Conservation (phyloP, 1,140 invertebrate genomes). For the Hyles euphorbiae region DNA sequence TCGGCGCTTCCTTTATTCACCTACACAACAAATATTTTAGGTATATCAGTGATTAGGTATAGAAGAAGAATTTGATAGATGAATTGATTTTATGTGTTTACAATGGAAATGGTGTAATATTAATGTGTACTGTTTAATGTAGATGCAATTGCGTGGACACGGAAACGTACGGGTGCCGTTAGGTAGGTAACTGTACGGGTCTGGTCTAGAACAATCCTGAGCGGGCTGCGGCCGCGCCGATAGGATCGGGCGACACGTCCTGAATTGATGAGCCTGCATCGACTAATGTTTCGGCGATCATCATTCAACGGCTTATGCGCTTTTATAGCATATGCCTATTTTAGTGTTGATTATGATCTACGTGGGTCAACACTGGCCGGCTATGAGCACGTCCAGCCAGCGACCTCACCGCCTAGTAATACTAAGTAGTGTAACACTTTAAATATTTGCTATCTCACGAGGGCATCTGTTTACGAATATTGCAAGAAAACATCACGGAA, state of each 20-base stretch:
- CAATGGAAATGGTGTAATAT: conserved; percentile 21
- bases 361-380: neutral
- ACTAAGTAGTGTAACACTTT: too few species aligned
- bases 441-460: too few species aligned
- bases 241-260: conserved; percentile 63
- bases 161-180: conserved; percentile 67
- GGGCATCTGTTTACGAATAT: too few species aligned
- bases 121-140: conserved; percentile 52
- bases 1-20: too few species aligned
- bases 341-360: neutral
- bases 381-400: too few species aligned
- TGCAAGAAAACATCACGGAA: too few species aligned
- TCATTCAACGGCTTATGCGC: conserved; percentile 6
- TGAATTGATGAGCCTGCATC: conserved; percentile 62
- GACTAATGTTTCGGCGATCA: conserved; percentile 13
- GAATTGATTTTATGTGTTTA: neutral
- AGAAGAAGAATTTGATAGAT: too few species aligned
- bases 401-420: too few species aligned
- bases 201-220: conserved; percentile 69
- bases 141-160: conserved; percentile 55
- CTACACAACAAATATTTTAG: neutral
- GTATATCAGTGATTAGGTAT: too few species aligned
- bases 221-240: conserved; percentile 32
- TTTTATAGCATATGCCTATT: conserved; percentile 6
- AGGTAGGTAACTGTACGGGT: conserved; percentile 66